Evolutionary conservation across 92 coral and sea anemone genomes (phyloP).

Genomic region (Porites divaricata): DNA sequence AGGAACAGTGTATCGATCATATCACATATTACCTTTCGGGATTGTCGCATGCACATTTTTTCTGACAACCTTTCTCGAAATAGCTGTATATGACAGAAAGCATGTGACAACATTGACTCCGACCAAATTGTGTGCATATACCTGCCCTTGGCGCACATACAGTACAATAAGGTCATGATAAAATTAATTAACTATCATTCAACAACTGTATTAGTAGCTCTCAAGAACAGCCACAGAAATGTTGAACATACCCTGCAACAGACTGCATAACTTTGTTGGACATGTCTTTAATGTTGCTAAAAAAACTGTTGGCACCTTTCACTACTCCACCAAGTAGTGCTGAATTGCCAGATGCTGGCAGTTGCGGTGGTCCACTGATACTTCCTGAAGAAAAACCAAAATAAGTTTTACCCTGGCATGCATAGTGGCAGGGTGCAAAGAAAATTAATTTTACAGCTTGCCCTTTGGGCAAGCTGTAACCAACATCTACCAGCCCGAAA

Average conservation of each 20-base stretch:
- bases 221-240: neutral
- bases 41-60: no score
- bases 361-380: slow-evolving; percentile 48
- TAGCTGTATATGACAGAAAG: no score
- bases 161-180: no score
- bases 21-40: no score
- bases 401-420: neutral
- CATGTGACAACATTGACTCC: no score
- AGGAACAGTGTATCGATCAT: no score
- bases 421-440: no score
- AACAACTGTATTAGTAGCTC: neutral
- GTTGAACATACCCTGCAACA: slow-evolving; percentile 88
- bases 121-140: neutral
- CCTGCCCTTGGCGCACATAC: no score
- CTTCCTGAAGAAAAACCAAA: slow-evolving; percentile 36
- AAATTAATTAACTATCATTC: neutral
- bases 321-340: slow-evolving; percentile 91
- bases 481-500: no score
- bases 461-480: no score
- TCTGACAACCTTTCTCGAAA: no score
- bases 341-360: slow-evolving; percentile 52
- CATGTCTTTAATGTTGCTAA: slow-evolving; percentile 92
- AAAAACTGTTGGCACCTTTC: slow-evolving; percentile 93
- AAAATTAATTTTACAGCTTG: no score
- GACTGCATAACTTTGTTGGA: slow-evolving; percentile 97